A percentile compares a stretch with the other conserved stretches of the same genome.
Evolutionary conservation across 2,113 vertebrate genomes (phyloP).

Genomic region (Diphyllodes magnificus): DNA sequence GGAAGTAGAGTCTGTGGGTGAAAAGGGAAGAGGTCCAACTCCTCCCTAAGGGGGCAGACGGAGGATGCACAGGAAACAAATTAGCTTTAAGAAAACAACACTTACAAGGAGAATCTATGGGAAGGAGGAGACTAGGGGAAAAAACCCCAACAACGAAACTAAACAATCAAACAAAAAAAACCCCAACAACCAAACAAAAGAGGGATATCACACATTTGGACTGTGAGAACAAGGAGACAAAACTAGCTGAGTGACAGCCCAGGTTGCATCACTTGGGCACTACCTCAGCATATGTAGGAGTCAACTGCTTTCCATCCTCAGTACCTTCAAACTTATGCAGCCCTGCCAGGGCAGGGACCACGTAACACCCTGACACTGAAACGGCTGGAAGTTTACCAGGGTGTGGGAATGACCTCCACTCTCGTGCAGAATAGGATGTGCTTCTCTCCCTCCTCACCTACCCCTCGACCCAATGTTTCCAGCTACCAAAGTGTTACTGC

Average conservation of each 20-base stretch:
- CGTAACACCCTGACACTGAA: not conserved
- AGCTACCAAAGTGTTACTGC: not conserved
- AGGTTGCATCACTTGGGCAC: not conserved
- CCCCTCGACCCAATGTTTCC: not conserved
- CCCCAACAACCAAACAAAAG: not conserved
- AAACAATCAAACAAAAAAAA: fast-evolving
- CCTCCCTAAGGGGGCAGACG: not conserved
- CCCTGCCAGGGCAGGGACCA: not conserved
- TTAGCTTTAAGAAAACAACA: not conserved
- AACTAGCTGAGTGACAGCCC: not conserved
- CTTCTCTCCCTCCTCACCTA: not conserved
- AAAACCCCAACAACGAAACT: not conserved
- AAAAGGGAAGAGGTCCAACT: not conserved
- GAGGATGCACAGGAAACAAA: not conserved
- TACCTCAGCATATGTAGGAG: not conserved
- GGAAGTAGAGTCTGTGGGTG: not conserved
- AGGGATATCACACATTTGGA: not conserved
- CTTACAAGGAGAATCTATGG: not conserved
- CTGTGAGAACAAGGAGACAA: not conserved
- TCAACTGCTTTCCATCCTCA: not conserved
- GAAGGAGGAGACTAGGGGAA: not conserved
- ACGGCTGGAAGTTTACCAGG: not conserved
- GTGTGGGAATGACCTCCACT: not conserved
- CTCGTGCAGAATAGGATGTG: not conserved
- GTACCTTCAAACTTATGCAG: not conserved